These are phyloP conservation scores for Idaea aversata DNA, from an alignment of 2,888 invertebrate genomes.

Conservation along the genomic window DNA sequence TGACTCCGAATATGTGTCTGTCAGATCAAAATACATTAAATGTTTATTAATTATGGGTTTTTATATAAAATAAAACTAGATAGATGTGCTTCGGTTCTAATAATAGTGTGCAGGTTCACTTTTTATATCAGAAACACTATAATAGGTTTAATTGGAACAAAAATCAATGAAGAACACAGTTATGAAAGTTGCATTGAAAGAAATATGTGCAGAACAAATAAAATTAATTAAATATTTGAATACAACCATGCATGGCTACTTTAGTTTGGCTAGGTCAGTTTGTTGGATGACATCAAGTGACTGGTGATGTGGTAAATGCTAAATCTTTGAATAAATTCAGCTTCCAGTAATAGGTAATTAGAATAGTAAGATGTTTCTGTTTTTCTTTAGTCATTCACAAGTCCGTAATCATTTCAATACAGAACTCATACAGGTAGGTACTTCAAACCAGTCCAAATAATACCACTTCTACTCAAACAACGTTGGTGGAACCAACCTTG, in stretches of 20 bases:
- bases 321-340: too few relatives aligned
- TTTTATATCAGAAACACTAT: not conserved
- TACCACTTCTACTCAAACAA: not conserved
- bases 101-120: not conserved
- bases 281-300: not conserved
- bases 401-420: not conserved
- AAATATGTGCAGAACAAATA: not conserved
- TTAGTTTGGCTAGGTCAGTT: not conserved
- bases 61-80: not conserved
- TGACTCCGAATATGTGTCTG: constrained; percentile 73
- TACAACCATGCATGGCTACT: not conserved
- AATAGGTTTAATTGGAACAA: not conserved
- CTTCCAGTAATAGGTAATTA: too few relatives aligned
- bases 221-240: not conserved
- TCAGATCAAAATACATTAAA: constrained; percentile 14
- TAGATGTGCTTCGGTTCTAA: not conserved
- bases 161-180: not conserved
- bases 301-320: not conserved
- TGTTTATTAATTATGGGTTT: not conserved
- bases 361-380: not conserved
- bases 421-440: not conserved
- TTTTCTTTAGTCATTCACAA: not conserved
- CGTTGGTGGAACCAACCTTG: constrained; percentile 71
- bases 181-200: not conserved
- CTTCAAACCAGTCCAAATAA: not conserved